Conservation (phyloP, 2,113 vertebrate species). For the Proteles cristata region DNA sequence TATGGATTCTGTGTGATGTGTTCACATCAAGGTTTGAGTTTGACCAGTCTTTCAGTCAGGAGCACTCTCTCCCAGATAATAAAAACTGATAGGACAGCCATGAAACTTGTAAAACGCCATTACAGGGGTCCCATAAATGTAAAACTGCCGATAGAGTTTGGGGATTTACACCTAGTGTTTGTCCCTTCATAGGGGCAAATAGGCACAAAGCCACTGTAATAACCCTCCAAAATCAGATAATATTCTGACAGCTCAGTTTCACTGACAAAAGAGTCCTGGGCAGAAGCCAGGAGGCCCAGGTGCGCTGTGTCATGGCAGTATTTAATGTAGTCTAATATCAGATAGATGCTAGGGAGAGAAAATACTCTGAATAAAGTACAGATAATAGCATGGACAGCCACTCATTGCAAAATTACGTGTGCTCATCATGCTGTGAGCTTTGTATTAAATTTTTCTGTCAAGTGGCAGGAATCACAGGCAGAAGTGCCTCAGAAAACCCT, state of each 20-base stretch:
- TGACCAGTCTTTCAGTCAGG: constrained; percentile 73
- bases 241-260: constrained; percentile 84
- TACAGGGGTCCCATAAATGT: constrained; percentile 73
- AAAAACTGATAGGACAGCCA: constrained; percentile 80
- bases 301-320: constrained; percentile 84
- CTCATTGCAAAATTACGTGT: constrained; percentile 93
- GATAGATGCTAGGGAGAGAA: constrained; percentile 83
- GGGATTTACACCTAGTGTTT: constrained; percentile 84
- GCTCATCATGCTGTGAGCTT: constrained; percentile 90
- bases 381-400: constrained; percentile 90
- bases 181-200: constrained; percentile 82
- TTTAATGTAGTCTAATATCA: constrained; percentile 87
- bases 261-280: constrained; percentile 85
- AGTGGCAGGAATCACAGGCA: constrained; percentile 88
- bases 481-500: constrained; percentile 85
- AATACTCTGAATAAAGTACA: constrained; percentile 87
- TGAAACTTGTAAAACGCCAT: constrained; percentile 80
- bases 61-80: constrained; percentile 75
- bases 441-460: constrained; percentile 96
- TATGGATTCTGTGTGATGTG: constrained; percentile 55
- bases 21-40: constrained; percentile 67
- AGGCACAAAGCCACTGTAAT: constrained; percentile 80
- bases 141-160: constrained; percentile 75
- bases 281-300: constrained; percentile 87
- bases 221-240: constrained; percentile 87